A percentile compares a stretch with the other conserved stretches of the same genome.
phyloP scores from a whole-genome alignment of 1,140 invertebrate genomes.

The Dendroctonus ponderosae region DNA sequence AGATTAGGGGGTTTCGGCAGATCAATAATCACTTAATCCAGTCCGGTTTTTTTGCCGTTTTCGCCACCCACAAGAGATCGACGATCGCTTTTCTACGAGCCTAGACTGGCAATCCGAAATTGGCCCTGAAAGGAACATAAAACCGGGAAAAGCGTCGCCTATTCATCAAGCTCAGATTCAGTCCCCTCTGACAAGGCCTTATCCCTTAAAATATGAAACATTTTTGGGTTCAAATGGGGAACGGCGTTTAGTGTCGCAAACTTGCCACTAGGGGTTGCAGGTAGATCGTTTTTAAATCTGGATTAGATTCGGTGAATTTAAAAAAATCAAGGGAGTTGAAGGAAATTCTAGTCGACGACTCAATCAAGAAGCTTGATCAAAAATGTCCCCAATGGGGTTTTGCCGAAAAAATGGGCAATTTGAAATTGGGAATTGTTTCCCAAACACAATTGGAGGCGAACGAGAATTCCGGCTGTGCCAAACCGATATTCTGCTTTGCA shows the following conservation, averaged over 20 bases:
- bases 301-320: no score
- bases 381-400: no score
- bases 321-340: no score
- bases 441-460: no score
- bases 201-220: conserved; percentile 30
- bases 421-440: no score
- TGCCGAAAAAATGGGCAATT: no score
- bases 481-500: background rate
- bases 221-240: conserved; percentile 15
- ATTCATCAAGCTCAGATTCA: conserved; percentile 30
- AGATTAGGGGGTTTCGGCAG: no score
- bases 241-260: conserved; percentile 7
- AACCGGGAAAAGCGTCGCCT: conserved; percentile 14
- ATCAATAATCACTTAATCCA: no score
- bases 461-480: background rate
- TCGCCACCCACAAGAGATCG: background rate
- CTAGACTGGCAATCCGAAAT: conserved; percentile 18
- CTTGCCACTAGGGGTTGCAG: conserved; percentile 4
- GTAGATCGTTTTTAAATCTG: conserved; percentile 2
- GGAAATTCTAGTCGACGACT: no score
- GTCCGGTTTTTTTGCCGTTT: no score
- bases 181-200: conserved; percentile 25
- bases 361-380: no score
- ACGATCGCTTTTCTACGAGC: conserved; percentile 11
- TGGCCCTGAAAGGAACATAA: conserved; percentile 23